Evolutionary conservation across 2,113 vertebrate species (phyloP), one percentile per base, ranked within the genome.

Genomic region (Globicephala melas): DNA sequence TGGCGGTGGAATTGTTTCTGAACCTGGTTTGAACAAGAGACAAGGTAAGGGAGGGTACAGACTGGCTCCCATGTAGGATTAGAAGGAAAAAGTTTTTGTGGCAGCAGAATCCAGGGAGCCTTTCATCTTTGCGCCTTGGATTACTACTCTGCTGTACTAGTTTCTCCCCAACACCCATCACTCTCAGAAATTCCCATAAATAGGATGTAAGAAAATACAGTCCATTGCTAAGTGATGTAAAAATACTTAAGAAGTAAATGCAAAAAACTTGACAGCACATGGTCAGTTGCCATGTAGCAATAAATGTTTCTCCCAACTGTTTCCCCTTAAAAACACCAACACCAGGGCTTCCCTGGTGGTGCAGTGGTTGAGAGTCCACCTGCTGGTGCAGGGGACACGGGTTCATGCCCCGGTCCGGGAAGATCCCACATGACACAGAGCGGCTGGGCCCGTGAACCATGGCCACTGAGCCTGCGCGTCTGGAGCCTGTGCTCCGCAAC

Each of bases 121-220:
- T 84, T 83, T 71, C 15, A 44, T 18, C 31, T 53, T 62, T 28
- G 18, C 63, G 36, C n/a, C n/a, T 58, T 41, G 12, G 58, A 73
- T 58, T 33, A 1, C n/a, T 20, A n/a, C 2, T 5, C 3, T 50
- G 38, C 10, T 10, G 9, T 2, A 44, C 2, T 11, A 3, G 28
- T 47, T 63, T 44, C 21, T 83, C 7, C 25, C 6, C 5, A 10
- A 28, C 31, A 50, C 8, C 11, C 44, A 53, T 23, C 25, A 8
- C 38, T 83, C 53, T 84, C n/a, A 44, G 71, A 79, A 74, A n/a
- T 25, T 26, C 68, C 38, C 50, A 28, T 53, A 53, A 26, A 65
- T 23, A 38, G 1, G 10, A 58, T 38, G 10, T 21, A 89, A 77
- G 83, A 87, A 13, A 76, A n/a, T 6, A 28, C 33, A 76, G 15